These are phyloP conservation scores for Riptortus pedestris DNA, from an alignment of 1,140 invertebrate species.

Conservation along the genomic window DNA sequence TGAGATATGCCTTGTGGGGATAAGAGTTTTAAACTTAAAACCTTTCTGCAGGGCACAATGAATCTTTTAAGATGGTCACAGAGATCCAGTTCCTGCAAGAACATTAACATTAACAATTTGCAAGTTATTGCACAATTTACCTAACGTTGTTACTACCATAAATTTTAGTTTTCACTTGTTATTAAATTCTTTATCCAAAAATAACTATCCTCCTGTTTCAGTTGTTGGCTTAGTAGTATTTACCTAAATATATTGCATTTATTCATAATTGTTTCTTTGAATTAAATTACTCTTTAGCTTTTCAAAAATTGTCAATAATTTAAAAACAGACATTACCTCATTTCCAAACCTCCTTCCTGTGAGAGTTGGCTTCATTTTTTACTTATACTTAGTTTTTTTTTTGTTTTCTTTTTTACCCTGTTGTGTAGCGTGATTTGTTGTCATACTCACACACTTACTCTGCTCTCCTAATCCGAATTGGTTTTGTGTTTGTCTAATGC, in stretches of 20 bases:
- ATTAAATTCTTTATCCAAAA: background rate
- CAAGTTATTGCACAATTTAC: no score
- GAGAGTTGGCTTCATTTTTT: background rate
- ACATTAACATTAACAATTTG: no score
- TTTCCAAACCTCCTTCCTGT: background rate
- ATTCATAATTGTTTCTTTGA: background rate
- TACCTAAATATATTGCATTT: background rate
- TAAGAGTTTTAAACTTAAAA: no score
- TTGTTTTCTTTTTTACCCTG: conserved; percentile 17
- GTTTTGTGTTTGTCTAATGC: conserved; percentile 29
- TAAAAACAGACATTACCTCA: no score
- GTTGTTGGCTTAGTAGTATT: background rate
- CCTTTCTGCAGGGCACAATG: no score
- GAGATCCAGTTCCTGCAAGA: no score
- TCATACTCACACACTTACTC: conserved; percentile 13
- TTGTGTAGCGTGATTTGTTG: conserved; percentile 21
- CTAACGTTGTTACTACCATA: no score
- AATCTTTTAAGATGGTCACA: no score
- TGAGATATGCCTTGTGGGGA: no score
- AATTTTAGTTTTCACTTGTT: no score
- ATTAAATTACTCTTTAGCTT: no score
- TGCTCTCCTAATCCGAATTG: conserved; percentile 20
- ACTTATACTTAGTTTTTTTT: background rate
- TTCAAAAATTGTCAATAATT: no score
- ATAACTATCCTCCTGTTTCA: background rate